Conservation (phyloP, 2,797 vertebrate genomes). For the Gadopsis bispinosus region DNA sequence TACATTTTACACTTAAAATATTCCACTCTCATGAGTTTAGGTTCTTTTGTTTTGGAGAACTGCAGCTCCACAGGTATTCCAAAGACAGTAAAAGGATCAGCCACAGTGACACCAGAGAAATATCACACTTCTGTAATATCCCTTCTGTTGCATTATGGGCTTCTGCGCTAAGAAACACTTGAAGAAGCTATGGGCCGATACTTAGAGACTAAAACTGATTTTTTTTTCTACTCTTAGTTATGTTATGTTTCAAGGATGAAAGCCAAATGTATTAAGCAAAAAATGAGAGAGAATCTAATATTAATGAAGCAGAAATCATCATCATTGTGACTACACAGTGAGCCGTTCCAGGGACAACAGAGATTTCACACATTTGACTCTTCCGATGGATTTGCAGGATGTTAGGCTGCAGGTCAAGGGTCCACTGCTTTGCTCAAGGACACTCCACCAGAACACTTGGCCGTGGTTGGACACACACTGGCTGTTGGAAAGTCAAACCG, state of each 20-base stretch:
- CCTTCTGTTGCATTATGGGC: not conserved
- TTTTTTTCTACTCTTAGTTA: not conserved
- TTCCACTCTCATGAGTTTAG: slow-evolving; percentile 6
- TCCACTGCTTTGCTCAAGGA: slow-evolving; percentile 4
- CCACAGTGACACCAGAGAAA: not conserved
- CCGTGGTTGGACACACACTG: not conserved
- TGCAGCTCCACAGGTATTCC: not conserved
- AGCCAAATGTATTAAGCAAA: slow-evolving; percentile 45
- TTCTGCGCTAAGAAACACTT: not conserved
- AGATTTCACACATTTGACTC: not conserved
- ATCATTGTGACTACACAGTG: not conserved
- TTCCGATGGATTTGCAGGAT: slow-evolving; percentile 1
- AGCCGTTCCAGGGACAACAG: not conserved
- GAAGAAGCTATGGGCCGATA: not conserved
- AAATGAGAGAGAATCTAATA: not conserved
- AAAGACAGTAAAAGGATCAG: not conserved
- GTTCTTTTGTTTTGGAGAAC: not conserved
- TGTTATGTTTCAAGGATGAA: slow-evolving; percentile 42
- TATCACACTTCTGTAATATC: not conserved
- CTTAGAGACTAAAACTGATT: not conserved
- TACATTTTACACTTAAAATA: not conserved
- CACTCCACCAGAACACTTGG: not conserved
- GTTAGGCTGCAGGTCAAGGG: not conserved
- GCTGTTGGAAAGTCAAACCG: not conserved
- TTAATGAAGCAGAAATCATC: slow-evolving; percentile 15